Evolutionary conservation across 2,888 invertebrate genomes (phyloP).

Genomic region (Sarcophaga variegata): DNA sequence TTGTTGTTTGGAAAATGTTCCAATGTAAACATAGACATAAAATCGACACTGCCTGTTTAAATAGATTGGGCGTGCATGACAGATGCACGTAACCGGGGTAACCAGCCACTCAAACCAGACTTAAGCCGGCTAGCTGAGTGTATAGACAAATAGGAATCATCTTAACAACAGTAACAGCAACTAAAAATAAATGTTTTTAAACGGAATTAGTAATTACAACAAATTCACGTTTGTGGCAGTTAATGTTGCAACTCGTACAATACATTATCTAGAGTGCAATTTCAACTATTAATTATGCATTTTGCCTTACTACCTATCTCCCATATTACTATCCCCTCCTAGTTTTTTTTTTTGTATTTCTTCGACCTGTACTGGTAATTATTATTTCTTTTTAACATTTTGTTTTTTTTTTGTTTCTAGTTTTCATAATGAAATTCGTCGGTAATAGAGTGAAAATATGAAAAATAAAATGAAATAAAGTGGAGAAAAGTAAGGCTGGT

Average conservation of each 20-base stretch:
- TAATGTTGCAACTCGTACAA: slow-evolving; percentile 35
- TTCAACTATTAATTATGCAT: slow-evolving; percentile 69
- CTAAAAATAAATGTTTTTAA: slow-evolving; percentile 41
- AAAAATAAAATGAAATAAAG: background rate
- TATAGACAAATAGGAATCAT: slow-evolving; percentile 10
- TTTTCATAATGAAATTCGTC: slow-evolving; percentile 12
- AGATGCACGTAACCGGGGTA: slow-evolving; percentile 30
- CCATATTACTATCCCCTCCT: background rate
- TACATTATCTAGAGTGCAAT: slow-evolving; percentile 40
- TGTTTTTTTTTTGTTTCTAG: background rate
- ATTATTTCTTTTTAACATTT: background rate
- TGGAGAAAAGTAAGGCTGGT: slow-evolving; percentile 54
- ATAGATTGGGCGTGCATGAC: slow-evolving; percentile 57
- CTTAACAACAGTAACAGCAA: slow-evolving; percentile 2
- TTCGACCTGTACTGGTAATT: background rate
- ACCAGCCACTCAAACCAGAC: background rate
- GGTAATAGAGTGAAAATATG: slow-evolving; percentile 26
- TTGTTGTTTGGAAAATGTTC: background rate
- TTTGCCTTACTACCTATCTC: slow-evolving; percentile 61
- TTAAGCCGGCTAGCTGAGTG: slow-evolving; percentile 7
- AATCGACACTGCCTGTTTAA: slow-evolving; percentile 61
- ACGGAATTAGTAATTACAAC: slow-evolving; percentile 61
- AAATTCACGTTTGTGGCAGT: slow-evolving; percentile 64
- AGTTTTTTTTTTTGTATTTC: background rate
- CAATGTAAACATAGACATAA: slow-evolving; percentile 50